Evolutionary conservation across 2,888 invertebrate species (phyloP).

Genomic region (Cerceris rybyensis): DNA sequence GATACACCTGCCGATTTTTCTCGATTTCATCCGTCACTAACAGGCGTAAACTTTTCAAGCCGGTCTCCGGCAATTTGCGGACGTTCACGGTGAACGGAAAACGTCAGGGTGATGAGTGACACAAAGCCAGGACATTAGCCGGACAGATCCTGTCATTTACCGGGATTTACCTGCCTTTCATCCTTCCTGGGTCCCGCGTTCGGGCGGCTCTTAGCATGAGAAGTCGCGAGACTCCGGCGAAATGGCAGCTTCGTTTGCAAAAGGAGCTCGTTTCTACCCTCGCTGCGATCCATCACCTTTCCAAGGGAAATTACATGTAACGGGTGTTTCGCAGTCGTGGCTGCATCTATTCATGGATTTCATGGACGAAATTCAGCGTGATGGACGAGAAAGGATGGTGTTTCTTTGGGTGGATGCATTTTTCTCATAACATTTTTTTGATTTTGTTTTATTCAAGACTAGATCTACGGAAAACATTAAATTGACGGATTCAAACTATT

Average conservation of each 20-base stretch:
- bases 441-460: too few species aligned
- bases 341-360: constrained; percentile 27
- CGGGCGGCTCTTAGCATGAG: constrained; percentile 33
- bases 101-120: constrained; percentile 60
- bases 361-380: constrained; percentile 32
- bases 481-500: too few species aligned
- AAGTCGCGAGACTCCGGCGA: constrained; percentile 47
- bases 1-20: constrained; percentile 36
- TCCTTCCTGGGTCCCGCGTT: constrained; percentile 35
- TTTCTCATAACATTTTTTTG: neutral
- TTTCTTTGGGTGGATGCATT: constrained; percentile 22
- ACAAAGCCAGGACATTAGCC: constrained; percentile 67
- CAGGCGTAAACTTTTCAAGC: constrained; percentile 21
- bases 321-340: constrained; percentile 28
- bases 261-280: constrained; percentile 35
- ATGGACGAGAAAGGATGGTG: constrained; percentile 24
- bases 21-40: constrained; percentile 30
- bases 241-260: constrained; percentile 33
- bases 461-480: too few species aligned
- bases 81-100: constrained; percentile 38
- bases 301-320: constrained; percentile 53
- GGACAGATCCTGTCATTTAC: constrained; percentile 63
- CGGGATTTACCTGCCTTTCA: constrained; percentile 63
- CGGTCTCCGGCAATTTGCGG: constrained; percentile 43
- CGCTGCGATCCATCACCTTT: constrained; percentile 64